Percentiles rank a stretch among this genome's conserved stretches.
Evolutionary conservation across 2,797 vertebrate genomes (phyloP).

Genomic region (Smutsia temminckii): DNA sequence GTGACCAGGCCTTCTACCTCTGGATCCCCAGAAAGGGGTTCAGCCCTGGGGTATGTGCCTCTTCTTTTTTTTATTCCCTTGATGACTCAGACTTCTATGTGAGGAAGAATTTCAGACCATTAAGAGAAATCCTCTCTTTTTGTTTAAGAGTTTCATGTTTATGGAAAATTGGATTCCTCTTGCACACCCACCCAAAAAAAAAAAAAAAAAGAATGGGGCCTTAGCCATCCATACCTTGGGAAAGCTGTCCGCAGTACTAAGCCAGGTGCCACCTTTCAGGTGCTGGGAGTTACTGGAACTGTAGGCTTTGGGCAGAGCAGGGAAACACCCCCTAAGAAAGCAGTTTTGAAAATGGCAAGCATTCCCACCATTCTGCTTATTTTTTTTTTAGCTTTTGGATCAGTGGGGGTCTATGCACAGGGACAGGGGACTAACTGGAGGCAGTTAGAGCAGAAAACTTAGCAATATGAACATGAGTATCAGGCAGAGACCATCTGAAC

Average conservation of each 20-base stretch:
- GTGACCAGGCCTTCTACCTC: not conserved
- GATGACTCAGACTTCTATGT: not conserved
- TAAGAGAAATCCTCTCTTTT: not conserved
- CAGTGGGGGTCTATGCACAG: not conserved
- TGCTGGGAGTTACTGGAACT: fast-evolving
- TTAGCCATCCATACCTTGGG: not conserved
- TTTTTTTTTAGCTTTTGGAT: not conserved
- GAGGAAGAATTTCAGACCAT: not conserved
- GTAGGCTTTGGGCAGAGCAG: not conserved
- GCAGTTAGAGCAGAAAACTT: not conserved
- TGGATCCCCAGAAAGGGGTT: not conserved
- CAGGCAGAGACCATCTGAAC: not conserved
- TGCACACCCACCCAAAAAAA: not conserved
- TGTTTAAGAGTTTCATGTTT: not conserved
- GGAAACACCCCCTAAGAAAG: not conserved
- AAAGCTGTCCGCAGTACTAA: not conserved
- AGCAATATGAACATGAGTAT: fast-evolving
- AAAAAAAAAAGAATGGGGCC: not conserved
- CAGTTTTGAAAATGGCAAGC: not conserved
- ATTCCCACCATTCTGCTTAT: not conserved
- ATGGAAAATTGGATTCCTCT: not conserved
- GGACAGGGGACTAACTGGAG: not conserved
- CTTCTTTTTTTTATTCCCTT: not conserved
- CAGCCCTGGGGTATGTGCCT: fast-evolving
- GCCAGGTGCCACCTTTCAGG: fast-evolving